Evolutionary conservation across 1,140 invertebrate species (phyloP).

Genomic region (Heliconius nattereri): DNA sequence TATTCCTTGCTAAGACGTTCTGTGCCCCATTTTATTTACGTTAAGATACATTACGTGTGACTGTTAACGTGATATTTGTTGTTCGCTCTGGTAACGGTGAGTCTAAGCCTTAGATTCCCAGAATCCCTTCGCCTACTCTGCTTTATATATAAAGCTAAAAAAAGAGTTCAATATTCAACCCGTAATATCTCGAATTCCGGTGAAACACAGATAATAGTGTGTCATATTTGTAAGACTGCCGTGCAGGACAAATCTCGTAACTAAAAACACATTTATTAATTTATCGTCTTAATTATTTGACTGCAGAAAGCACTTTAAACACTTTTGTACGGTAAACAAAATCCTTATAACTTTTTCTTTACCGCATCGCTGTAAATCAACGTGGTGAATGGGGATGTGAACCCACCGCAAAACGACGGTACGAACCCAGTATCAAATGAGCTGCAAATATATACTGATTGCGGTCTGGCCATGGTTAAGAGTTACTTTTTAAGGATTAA

Average conservation of each 20-base stretch:
- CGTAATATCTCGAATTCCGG: too few relatives aligned
- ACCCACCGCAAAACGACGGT: not conserved
- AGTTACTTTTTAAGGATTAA: not conserved
- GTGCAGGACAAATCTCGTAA: too few relatives aligned
- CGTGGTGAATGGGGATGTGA: not conserved
- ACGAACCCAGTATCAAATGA: not conserved
- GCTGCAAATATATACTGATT: constrained; percentile 3
- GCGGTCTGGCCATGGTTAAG: constrained; percentile 1
- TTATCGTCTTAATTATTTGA: not conserved
- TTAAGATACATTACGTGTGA: too few relatives aligned
- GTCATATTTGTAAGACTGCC: too few relatives aligned
- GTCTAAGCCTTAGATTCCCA: not conserved
- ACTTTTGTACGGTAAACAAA: not conserved
- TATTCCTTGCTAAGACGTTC: too few relatives aligned
- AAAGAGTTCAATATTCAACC: not conserved
- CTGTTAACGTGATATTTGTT: too few relatives aligned
- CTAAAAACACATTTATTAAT: too few relatives aligned
- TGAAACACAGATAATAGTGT: too few relatives aligned
- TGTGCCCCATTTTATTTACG: too few relatives aligned
- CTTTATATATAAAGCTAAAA: not conserved
- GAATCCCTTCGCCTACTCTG: not conserved
- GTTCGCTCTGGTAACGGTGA: too few relatives aligned
- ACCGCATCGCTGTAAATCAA: not conserved
- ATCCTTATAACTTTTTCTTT: not conserved
- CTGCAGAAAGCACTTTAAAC: not conserved